Base-by-base conservation (phyloP, 2,888 invertebrate genomes). In the Drosophila ezoana region DNA sequence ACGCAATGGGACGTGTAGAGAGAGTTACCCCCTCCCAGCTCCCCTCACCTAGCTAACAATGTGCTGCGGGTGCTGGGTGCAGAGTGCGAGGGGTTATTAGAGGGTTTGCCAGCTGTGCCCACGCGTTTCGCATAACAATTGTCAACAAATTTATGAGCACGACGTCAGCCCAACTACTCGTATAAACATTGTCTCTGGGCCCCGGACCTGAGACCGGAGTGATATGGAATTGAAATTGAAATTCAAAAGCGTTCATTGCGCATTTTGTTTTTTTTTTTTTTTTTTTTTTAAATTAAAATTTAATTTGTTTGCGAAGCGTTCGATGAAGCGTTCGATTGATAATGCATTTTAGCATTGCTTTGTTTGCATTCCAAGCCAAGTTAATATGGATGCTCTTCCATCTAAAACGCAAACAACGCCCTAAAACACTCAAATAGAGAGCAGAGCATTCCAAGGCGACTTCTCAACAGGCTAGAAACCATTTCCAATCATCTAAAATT, bases 401-500 rank as follows among this genome's bases (percentile, higher is more conserved):
- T 52, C 18, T 20, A 41, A 18, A 51, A 14, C 18, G 61, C 56
- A 74, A 74, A 74, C 71, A 71, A 75, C 74, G 74, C 74, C 75
- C 74, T 53, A 75, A 75, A 71, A 59, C 66, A 54, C 51, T 52
- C 61, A 59, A 75, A 71, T 71, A 75, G 59, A 62, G 59, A 62
- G 41, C 51, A 48, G 18, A 72, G 75, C 54, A 75, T 75, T 75
- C 68, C 75, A 49, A 54, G 60, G 18, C 58, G 41, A 38, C 23
- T 23, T 49, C 63, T 63, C 52, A 64, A 58, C 49, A 62, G 64
- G 51, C 43, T 35, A 58, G 72, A 71, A 64, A 77, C 61, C 79
- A 79, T 84, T 87, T 87, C 83, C 86, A 87, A 87, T 87, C 78
- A 78, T 80, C 89, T 89, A 89, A 89, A 81, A 74, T 83, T 89